Conservation (phyloP, 2,113 vertebrate species). For the Corythoichthys intestinalis region DNA sequence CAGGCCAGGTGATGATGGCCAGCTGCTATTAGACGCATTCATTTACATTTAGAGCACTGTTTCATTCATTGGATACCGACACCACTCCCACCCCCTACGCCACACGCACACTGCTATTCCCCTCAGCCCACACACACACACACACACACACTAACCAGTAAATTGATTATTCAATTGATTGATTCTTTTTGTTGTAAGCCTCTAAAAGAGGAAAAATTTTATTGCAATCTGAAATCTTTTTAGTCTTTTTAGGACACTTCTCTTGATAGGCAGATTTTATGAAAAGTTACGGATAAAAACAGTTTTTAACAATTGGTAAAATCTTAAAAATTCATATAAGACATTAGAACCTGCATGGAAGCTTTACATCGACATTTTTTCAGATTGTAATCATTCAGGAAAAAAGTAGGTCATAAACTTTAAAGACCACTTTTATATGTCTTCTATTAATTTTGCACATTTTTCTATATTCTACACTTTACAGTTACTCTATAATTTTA, state of each 20-base stretch:
- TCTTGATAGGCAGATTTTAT: background rate
- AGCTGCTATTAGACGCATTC: background rate
- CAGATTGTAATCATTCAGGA: background rate
- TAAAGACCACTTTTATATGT: background rate
- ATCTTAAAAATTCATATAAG: background rate
- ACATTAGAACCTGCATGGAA: background rate
- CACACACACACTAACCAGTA: background rate
- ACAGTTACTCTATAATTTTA: background rate
- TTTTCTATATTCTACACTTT: background rate
- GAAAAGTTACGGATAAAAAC: background rate
- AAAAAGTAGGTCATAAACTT: too few relatives aligned
- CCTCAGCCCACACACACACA: slow-evolving; percentile 1
- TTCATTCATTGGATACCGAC: slow-evolving; percentile 1
- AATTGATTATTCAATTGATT: background rate
- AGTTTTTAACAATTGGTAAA: background rate
- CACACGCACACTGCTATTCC: background rate
- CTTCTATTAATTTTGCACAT: background rate
- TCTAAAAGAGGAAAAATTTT: background rate
- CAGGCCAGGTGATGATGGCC: slow-evolving; percentile 1
- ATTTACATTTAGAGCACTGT: slow-evolving; percentile 2
- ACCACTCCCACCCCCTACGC: background rate
- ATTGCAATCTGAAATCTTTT: background rate
- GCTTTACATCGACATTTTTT: background rate
- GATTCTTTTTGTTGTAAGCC: background rate
- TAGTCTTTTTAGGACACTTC: background rate